A percentile compares a stretch with the other conserved stretches of the same genome.
Evolutionary conservation across 2,797 vertebrate species (phyloP).

Genomic region (Sylvilagus floridanus): DNA sequence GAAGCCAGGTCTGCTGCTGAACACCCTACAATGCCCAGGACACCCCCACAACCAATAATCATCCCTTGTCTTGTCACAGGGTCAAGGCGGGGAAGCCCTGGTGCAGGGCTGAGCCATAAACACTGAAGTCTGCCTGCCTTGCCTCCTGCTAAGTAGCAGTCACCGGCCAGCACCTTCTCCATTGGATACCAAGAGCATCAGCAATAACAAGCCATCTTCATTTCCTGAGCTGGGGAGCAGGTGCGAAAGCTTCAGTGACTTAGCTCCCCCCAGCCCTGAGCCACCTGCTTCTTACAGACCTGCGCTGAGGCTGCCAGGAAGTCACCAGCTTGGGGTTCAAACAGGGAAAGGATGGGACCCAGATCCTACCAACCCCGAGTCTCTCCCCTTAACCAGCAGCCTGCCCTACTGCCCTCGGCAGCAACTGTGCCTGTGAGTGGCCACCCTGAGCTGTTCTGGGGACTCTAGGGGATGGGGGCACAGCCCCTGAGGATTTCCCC

Average conservation of each 20-base stretch:
- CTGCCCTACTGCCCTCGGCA: neutral
- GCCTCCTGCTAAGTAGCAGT: neutral
- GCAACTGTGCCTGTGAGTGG: neutral
- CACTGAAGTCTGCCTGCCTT: neutral
- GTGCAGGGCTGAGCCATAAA: neutral
- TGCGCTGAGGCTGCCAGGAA: neutral
- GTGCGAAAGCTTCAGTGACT: neutral
- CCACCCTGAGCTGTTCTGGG: neutral
- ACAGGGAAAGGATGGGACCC: neutral
- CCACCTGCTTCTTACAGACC: neutral
- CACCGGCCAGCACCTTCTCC: neutral
- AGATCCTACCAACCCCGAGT: neutral
- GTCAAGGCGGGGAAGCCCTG: neutral
- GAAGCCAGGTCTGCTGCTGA: neutral
- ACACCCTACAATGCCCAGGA: neutral
- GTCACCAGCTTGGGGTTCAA: neutral
- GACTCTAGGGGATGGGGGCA: fast-evolving
- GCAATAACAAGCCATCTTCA: neutral
- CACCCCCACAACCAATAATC: neutral
- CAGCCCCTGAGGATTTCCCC: neutral
- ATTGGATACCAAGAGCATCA: neutral
- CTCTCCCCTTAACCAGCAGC: neutral
- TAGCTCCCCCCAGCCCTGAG: neutral
- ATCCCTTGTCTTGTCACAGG: neutral
- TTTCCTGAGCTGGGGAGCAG: neutral